phyloP scores from a whole-genome alignment of 37 sponge, comb jelly and placozoan genomes.

The Aplysina aerophoba region DNA sequence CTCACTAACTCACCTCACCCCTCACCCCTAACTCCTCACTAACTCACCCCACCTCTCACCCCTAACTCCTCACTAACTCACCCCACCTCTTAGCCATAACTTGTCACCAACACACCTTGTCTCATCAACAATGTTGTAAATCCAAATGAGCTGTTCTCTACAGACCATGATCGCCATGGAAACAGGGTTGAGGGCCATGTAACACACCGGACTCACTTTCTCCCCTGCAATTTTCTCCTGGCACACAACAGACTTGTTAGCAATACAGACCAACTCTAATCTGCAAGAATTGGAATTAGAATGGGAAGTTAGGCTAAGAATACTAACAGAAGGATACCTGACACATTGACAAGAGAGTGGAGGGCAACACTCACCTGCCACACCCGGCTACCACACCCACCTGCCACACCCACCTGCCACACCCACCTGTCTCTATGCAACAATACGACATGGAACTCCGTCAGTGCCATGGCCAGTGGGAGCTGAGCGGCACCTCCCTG shows the following conservation, averaged over 20 bases:
- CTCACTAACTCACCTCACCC: no score
- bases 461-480: slow-evolving; percentile 68
- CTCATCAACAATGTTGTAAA: slow-evolving; percentile 6
- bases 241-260: slow-evolving; percentile 10
- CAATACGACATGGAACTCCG: slow-evolving; percentile 84
- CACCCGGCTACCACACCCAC: not conserved
- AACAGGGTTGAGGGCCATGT: slow-evolving; percentile 14
- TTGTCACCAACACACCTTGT: not conserved
- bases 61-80: not conserved
- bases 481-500: slow-evolving; percentile 25
- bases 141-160: slow-evolving; percentile 20
- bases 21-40: no score
- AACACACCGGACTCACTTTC: slow-evolving; percentile 22
- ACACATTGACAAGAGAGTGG: no score
- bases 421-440: slow-evolving; percentile 81
- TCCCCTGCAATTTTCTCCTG: slow-evolving; percentile 29
- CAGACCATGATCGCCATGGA: slow-evolving; percentile 3
- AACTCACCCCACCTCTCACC: not conserved
- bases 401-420: not conserved
- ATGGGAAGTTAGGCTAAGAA: no score
- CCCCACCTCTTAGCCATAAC: not conserved
- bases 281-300: not conserved
- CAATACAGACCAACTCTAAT: slow-evolving; percentile 13
- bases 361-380: no score
- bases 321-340: no score